These are phyloP conservation scores for Nowickia ferox DNA, from an alignment of 2,888 invertebrate genomes.

Conservation along the genomic window DNA sequence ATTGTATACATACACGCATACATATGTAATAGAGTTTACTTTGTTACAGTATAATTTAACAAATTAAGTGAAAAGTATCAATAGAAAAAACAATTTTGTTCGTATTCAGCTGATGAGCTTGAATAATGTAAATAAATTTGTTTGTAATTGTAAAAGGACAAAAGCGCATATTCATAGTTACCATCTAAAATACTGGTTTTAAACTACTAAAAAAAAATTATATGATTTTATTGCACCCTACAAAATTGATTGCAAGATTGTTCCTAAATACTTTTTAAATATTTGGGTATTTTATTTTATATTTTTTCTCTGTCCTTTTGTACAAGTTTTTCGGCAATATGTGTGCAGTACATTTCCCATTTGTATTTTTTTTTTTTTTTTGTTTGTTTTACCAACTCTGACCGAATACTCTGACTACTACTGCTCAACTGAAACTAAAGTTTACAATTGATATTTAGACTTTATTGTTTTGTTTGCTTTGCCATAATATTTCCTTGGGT, in stretches of 20 bases:
- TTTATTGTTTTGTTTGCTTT: conserved; percentile 56
- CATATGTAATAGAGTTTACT: too few species aligned
- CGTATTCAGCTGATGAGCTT: too few species aligned
- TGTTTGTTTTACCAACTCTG: conserved; percentile 17
- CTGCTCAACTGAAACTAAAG: conserved; percentile 22
- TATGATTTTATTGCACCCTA: too few species aligned
- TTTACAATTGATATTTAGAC: conserved; percentile 54
- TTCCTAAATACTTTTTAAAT: not conserved
- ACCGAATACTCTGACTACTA: conserved; percentile 25
- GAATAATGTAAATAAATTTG: too few species aligned
- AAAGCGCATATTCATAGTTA: too few species aligned
- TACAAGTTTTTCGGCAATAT: conserved; percentile 31
- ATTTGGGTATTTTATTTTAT: conserved; percentile 5
- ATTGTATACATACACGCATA: too few species aligned
- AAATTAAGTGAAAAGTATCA: too few species aligned
- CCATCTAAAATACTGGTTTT: too few species aligned
- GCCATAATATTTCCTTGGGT: conserved; percentile 27
- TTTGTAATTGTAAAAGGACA: too few species aligned
- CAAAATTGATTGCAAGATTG: conserved; percentile 2
- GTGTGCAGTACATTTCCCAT: conserved; percentile 46
- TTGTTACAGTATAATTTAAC: too few species aligned
- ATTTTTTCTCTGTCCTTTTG: conserved; percentile 35
- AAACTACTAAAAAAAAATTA: too few species aligned
- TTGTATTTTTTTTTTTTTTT: conserved; percentile 59
- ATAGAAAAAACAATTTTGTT: too few species aligned